Evolutionary conservation across 2,888 invertebrate genomes (phyloP), one percentile per base, ranked within the genome.

Genomic region (Lithophane leautieri): DNA sequence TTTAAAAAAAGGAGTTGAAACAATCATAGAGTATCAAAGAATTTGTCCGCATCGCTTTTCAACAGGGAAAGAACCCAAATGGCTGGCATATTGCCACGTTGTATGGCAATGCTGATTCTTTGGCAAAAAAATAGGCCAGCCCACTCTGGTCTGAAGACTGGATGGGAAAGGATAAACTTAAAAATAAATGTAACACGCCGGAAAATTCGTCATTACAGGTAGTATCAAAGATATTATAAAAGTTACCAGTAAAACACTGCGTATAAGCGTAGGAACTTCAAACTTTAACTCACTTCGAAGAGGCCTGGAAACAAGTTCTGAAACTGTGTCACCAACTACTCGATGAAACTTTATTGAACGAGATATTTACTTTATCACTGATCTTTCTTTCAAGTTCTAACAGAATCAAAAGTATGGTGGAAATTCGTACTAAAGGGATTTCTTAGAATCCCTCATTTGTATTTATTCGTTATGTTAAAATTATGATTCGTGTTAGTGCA

Each of bases 311-410:
- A 65, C 54, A 60, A 69, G 58, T 69, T 78, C 11, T 25, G 0
- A 62, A 79, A 79, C 69, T 60, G 65, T 82, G 62, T 58, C 68
- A 47, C 44, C 34, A 42, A 61, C 28, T 54, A 54, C 52, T 34
- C 11, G 63, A 25, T 56, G 28, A 54, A 65, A 65, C 28, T 69
- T 65, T 60, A 22, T n/a, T 65, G 40, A 82, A 54, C 9, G 50
- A 60, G 28, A 50, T 16, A 19, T 40, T 50, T 81, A 50, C 7
- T 63, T 42, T 60, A 50, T n/a, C 25, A 28, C 19, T 47, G 25
- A 1, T 28, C 28, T 56, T 61, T 62, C 19, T 63, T 47, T 56
- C 7, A 60, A 50, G 22, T 60, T 47, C 0, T 12, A 40, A 16
- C 28, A 50, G 19, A 60, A 76, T 61, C 14, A 73, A 61, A 47